Evolutionary conservation across 1,140 invertebrate species (phyloP), one percentile per base, ranked within the genome.

Genomic region (Hydropsyche tenuis): DNA sequence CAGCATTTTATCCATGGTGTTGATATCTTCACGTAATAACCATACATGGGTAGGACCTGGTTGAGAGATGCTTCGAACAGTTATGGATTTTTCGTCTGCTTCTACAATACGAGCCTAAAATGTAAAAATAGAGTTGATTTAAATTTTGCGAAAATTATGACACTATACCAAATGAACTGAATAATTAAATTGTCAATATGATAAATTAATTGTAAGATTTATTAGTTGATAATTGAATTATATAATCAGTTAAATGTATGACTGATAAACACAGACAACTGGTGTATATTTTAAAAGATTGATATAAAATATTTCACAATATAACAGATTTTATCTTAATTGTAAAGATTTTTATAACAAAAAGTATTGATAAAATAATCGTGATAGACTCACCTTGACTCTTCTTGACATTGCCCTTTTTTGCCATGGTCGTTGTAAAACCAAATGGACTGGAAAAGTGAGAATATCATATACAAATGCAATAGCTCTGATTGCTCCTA

Each of bases 1-100:
- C 75, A 98, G 90, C 83, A 97, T 90, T 82, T 92, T 91, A 78
- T 95, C 94, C 81, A 99, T 89, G 30, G 96, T 97, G 77, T 92
- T 89, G 75, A 96, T 91, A 71, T 92, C 90, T 71, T 92, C 88
- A 70, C 89, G 87, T 51, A 93, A 85, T 79, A 95, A 85, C 72
- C 86, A 85, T n/a, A 91, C 81, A 79, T 96, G 92, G 72, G 92
- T 87, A 14, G 87, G 81, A 22, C 87, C 85, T 0, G 93, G 91
- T 18, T 87, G 81, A 53, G 90, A 88, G 37, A 92, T 84, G 60
- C 90, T 92, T 60, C 91, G 87, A 80, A 93, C 94, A 12, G 90
- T 91, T 48, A 96, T 84, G 60, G 89, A 84, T 69, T 80, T 79
- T 16, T 81, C 79, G 22, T 80, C 80, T 4, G 78, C 79, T 42